Percentiles rank a stretch among this genome's conserved stretches.
Evolutionary conservation across 2,888 invertebrate species (phyloP).

Genomic region (Aspidiotus destructor): DNA sequence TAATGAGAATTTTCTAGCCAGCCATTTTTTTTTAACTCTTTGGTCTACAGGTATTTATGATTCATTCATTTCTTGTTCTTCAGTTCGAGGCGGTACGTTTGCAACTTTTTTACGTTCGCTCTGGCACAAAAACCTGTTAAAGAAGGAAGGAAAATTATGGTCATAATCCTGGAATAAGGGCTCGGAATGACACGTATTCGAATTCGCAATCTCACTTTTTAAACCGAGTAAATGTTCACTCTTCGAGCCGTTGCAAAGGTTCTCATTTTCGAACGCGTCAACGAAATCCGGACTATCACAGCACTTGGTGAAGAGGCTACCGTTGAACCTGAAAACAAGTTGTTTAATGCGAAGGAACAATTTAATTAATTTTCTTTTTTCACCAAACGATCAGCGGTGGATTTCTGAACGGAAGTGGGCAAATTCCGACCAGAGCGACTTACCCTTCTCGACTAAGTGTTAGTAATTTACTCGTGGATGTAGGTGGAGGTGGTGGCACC

Average conservation of each 20-base stretch:
- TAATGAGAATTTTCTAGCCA: no score
- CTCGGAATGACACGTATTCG: neutral
- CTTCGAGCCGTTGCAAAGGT: conserved; percentile 19
- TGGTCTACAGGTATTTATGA: neutral
- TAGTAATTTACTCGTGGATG: conserved; percentile 35
- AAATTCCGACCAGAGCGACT: conserved; percentile 18
- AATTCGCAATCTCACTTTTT: conserved; percentile 13
- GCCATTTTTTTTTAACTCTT: neutral
- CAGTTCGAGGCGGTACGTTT: conserved; percentile 28
- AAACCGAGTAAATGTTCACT: conserved; percentile 8
- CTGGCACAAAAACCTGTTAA: conserved; percentile 18
- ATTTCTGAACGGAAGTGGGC: neutral
- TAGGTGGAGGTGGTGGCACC: conserved; percentile 37
- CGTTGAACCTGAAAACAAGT: conserved; percentile 15
- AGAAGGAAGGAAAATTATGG: neutral
- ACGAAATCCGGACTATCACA: conserved; percentile 28
- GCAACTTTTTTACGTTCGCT: conserved; percentile 30
- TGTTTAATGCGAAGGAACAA: neutral
- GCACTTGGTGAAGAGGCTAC: conserved; percentile 25
- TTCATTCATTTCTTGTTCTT: conserved; percentile 23
- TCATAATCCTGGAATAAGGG: neutral
- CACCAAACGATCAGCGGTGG: neutral
- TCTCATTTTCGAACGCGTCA: conserved; percentile 1
- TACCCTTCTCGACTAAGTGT: conserved; percentile 37
- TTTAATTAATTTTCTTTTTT: neutral